A percentile compares a stretch with the other conserved stretches of the same genome.
Conservation (phyloP, 1,140 invertebrate species). For the Papilio xuthus region DNA sequence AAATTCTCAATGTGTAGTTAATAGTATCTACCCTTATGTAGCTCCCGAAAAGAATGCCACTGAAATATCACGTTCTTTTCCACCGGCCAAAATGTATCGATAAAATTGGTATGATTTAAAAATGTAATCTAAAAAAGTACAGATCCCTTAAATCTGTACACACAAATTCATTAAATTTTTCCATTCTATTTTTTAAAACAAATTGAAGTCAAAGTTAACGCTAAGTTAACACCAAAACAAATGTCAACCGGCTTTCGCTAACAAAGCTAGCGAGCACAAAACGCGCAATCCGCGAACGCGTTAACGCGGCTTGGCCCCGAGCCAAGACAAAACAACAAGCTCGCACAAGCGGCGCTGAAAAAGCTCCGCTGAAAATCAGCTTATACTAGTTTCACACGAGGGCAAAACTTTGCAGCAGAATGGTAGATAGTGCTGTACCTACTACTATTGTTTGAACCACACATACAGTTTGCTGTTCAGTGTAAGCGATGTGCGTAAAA, state of each 20-base stretch:
- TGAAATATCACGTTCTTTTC: no score
- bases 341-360: constrained; percentile 31
- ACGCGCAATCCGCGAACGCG: constrained; percentile 27
- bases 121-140: neutral
- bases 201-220: constrained; percentile 13
- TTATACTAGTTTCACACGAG: constrained; percentile 1
- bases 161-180: neutral
- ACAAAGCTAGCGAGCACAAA: constrained; percentile 27
- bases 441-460: neutral
- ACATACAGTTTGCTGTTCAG: neutral
- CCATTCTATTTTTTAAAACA: constrained; percentile 11
- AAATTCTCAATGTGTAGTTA: neutral
- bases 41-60: no score
- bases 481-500: neutral
- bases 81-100: neutral
- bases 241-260: constrained; percentile 23
- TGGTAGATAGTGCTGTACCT: neutral
- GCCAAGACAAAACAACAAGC: constrained; percentile 36
- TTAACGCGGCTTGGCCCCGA: constrained; percentile 19
- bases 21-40: no score
- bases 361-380: constrained; percentile 30
- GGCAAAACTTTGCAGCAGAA: neutral
- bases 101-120: neutral
- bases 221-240: constrained; percentile 25
- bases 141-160: neutral